Percentiles rank a stretch among this genome's conserved stretches.
Conservation (phyloP, 2,888 invertebrate genomes). For the Pterostichus madidus region DNA sequence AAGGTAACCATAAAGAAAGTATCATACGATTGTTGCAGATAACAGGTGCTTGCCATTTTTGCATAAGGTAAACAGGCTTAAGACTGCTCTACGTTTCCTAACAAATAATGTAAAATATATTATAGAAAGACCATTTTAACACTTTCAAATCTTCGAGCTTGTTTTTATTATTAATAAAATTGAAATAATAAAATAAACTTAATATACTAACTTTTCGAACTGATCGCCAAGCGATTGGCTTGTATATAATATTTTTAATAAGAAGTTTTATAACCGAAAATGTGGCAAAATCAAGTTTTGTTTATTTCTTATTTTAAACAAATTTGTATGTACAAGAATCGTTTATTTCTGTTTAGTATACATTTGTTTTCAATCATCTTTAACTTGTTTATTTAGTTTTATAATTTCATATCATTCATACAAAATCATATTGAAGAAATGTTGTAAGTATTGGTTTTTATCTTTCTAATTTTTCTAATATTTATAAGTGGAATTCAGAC, state of each 20-base stretch:
- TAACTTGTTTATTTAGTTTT: not conserved
- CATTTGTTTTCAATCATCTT: not conserved
- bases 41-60: no score
- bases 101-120: conserved; percentile 62
- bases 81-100: conserved; percentile 20
- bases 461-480: not conserved
- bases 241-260: conserved; percentile 65
- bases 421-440: not conserved
- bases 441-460: not conserved
- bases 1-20: no score
- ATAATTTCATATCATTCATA: not conserved
- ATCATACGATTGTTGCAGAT: no score
- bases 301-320: no score
- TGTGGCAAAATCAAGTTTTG: conserved; percentile 12
- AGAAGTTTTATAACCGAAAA: conserved; percentile 45
- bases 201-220: conserved; percentile 59
- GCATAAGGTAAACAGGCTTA: no score
- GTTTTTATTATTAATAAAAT: conserved; percentile 65
- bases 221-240: conserved; percentile 64
- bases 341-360: not conserved
- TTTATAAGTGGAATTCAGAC: no score
- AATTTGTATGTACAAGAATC: no score
- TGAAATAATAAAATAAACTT: conserved; percentile 60
- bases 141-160: conserved; percentile 66
- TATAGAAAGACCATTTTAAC: conserved; percentile 65